Evolutionary conservation across 2,797 vertebrate species (phyloP), one percentile per base, ranked within the genome.

Genomic region (Borostomias antarcticus): DNA sequence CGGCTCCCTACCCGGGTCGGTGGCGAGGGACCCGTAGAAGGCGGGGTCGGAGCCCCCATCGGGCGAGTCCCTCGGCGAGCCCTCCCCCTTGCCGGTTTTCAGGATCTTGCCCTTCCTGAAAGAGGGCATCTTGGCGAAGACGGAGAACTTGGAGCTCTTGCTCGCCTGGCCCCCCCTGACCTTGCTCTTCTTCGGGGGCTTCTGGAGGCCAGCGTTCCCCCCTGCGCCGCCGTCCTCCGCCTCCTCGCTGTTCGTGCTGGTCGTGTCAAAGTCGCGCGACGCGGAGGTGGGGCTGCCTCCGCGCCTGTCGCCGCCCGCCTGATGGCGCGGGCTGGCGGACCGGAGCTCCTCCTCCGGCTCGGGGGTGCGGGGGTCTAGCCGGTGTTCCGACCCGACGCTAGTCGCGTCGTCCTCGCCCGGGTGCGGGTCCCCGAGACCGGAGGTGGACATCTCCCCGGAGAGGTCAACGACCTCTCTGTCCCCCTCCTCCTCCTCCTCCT

Each of bases 101-200:
- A 50, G 50, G 48, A 68, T 58, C 64, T 84, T 74, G 26, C 84
- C 48, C 82, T 84, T 93, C 58, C 85, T 91, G 79, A 94, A 90
- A 5, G 93, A 91, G 15, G 92, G 87, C 76, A 93, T 93, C 86
- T 93, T 93, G 61, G 91, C 81, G 70, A 93, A 93, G 1, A 90
- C 83, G 10, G 86, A 88, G 77, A 89, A 89, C 73, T 86, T 92
- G 2, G 92, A 93, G 65, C 76, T 51, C 82, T 87, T 91, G 37
- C 76, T 66, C 4, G 66, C 50, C 6, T 81, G 68, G 26, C 60
- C 82, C 57, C 62, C 74, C 74, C 87, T 89, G 1, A 56, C 32
- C 71, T 81, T 86, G 71, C 80, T 85, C 76, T 78, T 92, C 66
- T 90, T 91, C 1, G 57, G 52, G n/a, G 75, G 35, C 83, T 91